Conservation (phyloP, 2,797 vertebrate species). For the Acipenser ruthenus region DNA sequence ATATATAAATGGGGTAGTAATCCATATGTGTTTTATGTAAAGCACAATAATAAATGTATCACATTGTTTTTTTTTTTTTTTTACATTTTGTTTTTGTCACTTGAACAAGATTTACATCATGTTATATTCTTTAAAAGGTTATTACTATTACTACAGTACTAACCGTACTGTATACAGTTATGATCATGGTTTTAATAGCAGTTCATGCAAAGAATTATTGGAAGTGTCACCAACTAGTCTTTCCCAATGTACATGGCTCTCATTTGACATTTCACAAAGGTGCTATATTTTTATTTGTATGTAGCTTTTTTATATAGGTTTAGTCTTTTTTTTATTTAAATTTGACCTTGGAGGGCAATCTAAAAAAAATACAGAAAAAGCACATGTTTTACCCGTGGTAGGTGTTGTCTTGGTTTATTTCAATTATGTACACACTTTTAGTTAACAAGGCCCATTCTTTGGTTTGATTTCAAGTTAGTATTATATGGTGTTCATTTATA, state of each 20-base stretch:
- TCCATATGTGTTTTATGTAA: constrained; percentile 39
- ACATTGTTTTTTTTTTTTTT: constrained; percentile 3
- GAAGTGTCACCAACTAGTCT: background rate
- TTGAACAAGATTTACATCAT: constrained; percentile 1
- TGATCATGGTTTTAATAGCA: too few species aligned
- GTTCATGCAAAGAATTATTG: too few species aligned
- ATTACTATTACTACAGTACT: background rate
- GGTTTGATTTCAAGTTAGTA: background rate
- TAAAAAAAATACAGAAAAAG: background rate
- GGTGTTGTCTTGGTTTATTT: background rate
- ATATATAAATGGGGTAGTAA: constrained; percentile 26
- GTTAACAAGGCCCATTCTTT: background rate
- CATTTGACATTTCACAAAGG: constrained; percentile 56
- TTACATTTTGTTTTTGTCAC: constrained; percentile 13
- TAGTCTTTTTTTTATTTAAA: constrained; percentile 15
- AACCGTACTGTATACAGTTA: too few species aligned
- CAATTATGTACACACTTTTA: background rate
- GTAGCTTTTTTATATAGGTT: constrained; percentile 10
- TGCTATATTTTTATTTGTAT: constrained; percentile 52
- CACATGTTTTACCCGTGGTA: background rate
- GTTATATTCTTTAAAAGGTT: constrained; percentile 18
- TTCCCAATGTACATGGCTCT: constrained; percentile 17
- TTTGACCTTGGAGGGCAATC: background rate
- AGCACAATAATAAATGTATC: constrained; percentile 55
- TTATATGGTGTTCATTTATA: background rate